phyloP scores from a whole-genome alignment of 2,113 vertebrate species.

The Seriola dumerili region DNA sequence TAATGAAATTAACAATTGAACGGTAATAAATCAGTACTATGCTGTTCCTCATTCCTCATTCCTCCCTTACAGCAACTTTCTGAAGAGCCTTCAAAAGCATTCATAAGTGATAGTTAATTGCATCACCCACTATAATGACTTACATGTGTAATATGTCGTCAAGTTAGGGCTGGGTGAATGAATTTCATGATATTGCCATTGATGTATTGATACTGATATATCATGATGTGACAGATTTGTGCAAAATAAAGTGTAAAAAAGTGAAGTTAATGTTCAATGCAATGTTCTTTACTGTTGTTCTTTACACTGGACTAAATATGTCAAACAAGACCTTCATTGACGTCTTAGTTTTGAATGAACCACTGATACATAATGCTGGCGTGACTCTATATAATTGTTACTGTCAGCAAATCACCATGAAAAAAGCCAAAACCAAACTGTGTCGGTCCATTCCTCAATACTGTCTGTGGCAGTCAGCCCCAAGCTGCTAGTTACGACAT shows the following conservation, averaged over 20 bases:
- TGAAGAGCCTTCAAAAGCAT: constrained; percentile 23
- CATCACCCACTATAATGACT: background rate
- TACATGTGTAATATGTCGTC: background rate
- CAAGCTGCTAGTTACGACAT: background rate
- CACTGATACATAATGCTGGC: background rate
- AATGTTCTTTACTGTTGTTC: background rate
- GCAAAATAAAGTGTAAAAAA: background rate
- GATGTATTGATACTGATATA: background rate
- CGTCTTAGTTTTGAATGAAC: background rate
- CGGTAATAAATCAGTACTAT: background rate
- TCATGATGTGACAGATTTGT: background rate
- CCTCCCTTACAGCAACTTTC: constrained; percentile 11
- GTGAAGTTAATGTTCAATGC: background rate
- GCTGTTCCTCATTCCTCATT: constrained; percentile 14
- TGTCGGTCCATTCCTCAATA: no score
- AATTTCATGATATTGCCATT: background rate
- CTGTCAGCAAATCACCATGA: constrained; percentile 1
- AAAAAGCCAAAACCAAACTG: constrained; percentile 3
- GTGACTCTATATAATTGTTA: background rate
- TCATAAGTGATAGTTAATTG: background rate
- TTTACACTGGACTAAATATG: background rate
- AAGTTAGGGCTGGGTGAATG: background rate
- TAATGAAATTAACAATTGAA: constrained; percentile 4
- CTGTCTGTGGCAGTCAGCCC: no score
- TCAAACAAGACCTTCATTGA: background rate